These are phyloP conservation scores for Syritta pipiens DNA, from an alignment of 2,888 invertebrate genomes.

Conservation along the genomic window DNA sequence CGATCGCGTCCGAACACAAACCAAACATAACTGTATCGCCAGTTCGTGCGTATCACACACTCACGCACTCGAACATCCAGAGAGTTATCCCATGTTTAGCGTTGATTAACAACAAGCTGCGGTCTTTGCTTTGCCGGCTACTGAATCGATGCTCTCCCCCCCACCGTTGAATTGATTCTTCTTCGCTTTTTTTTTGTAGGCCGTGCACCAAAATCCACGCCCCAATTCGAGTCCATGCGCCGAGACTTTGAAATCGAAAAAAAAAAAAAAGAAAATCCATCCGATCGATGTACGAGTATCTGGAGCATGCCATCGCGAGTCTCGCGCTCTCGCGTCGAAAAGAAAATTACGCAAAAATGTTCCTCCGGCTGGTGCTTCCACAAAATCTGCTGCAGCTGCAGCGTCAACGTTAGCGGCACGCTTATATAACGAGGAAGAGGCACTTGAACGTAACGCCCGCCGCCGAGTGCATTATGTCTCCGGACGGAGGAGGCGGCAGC, in stretches of 20 bases:
- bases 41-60: conserved; percentile 2
- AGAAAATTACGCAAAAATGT: conserved; percentile 65
- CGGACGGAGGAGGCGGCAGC: conserved; percentile 17
- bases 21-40: conserved; percentile 40
- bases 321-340: too few relatives aligned
- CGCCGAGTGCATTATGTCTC: conserved; percentile 31
- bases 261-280: conserved; percentile 1
- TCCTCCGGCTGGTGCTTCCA: neutral
- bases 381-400: conserved; percentile 16
- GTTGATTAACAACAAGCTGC: conserved; percentile 48
- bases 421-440: conserved; percentile 57
- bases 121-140: conserved; percentile 36
- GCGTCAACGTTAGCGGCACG: neutral
- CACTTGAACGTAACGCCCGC: conserved; percentile 39
- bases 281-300: conserved; percentile 24
- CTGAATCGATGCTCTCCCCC: conserved; percentile 3
- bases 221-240: conserved; percentile 30
- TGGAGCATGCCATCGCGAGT: conserved; percentile 62
- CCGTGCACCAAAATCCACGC: conserved; percentile 57
- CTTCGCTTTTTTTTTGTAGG: neutral
- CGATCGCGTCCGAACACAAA: conserved; percentile 1
- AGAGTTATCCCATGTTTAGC: conserved; percentile 54
- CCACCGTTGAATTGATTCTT: conserved; percentile 33
- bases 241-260: conserved; percentile 48
- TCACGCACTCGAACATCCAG: neutral